A percentile compares a stretch with the other conserved stretches of the same genome.
Conservation (phyloP, 2,113 vertebrate genomes). For the Rhipidura dahli region DNA sequence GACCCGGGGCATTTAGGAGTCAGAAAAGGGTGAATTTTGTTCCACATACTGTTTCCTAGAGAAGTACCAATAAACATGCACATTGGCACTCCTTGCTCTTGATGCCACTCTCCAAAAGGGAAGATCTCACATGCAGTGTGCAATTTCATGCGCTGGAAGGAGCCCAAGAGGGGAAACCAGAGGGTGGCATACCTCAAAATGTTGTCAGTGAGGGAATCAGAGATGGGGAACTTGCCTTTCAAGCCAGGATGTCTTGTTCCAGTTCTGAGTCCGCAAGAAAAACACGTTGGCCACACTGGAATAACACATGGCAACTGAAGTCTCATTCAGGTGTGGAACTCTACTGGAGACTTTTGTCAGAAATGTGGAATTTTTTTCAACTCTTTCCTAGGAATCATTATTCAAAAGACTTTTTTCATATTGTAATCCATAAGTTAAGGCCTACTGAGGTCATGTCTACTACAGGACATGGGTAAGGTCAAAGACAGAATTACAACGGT, state of each 20-base stretch:
- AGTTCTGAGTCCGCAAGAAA: background rate
- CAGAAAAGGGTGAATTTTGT: background rate
- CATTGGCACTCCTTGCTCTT: background rate
- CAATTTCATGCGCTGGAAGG: background rate
- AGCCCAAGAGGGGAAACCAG: background rate
- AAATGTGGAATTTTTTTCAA: background rate
- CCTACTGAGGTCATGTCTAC: background rate
- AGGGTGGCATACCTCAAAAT: background rate
- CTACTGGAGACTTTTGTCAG: background rate
- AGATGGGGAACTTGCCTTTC: background rate
- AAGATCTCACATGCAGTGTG: background rate
- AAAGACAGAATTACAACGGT: background rate
- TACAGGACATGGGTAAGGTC: background rate
- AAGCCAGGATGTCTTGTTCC: background rate
- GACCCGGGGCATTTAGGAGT: background rate
- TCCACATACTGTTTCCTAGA: background rate
- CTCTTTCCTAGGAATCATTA: background rate
- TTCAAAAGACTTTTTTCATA: background rate
- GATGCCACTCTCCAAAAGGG: background rate
- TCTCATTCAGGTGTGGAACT: background rate
- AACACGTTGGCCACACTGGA: background rate
- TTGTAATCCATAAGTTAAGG: background rate
- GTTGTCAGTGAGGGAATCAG: background rate
- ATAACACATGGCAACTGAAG: background rate
- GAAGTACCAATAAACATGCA: background rate